Conservation (phyloP, 2,888 invertebrate genomes). For the Ischnus inquisitorius region DNA sequence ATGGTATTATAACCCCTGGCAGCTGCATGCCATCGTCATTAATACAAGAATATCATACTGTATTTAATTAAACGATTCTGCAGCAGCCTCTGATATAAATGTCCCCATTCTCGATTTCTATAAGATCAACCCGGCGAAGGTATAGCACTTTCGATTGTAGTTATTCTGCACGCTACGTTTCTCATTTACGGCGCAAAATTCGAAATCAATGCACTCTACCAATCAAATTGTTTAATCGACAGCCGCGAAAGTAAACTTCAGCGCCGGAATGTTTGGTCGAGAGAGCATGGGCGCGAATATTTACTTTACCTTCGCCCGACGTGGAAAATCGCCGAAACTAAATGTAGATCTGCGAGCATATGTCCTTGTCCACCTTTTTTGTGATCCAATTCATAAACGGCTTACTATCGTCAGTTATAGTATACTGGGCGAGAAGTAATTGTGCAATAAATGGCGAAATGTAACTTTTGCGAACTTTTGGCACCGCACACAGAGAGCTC, state of each 20-base stretch:
- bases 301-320: not conserved
- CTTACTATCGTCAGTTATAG: not conserved
- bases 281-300: too few species aligned
- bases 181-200: too few species aligned
- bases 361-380: not conserved
- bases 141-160: too few species aligned
- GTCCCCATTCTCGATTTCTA: too few species aligned
- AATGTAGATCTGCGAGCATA: not conserved
- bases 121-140: too few species aligned
- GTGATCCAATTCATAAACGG: constrained; percentile 3
- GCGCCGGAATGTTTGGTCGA: too few species aligned
- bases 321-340: not conserved
- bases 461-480: constrained; percentile 21
- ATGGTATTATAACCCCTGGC: constrained; percentile 35
- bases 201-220: too few species aligned
- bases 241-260: too few species aligned
- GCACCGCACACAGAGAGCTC: not conserved
- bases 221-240: too few species aligned
- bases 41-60: not conserved
- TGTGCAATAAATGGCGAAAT: constrained; percentile 18
- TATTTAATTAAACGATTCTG: not conserved
- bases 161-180: too few species aligned
- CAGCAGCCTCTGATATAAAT: too few species aligned
- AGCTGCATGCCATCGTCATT: not conserved
- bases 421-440: not conserved